Conservation (phyloP, 2,888 invertebrate species). For the Habrosyne pyritoides region DNA sequence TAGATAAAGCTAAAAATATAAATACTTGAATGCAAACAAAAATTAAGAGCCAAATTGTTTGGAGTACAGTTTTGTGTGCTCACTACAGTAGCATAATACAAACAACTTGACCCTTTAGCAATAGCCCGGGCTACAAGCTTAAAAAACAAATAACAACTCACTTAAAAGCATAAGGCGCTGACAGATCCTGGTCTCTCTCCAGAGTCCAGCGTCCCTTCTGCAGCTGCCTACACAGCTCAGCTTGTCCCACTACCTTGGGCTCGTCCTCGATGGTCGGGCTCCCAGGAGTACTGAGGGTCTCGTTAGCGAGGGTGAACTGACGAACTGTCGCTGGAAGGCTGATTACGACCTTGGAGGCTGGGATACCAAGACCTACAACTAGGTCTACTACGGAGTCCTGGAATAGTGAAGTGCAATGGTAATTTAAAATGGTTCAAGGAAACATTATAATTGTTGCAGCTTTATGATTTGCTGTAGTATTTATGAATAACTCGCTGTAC, state of each 20-base stretch:
- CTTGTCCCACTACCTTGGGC: conserved; percentile 82
- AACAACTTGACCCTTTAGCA: too few relatives aligned
- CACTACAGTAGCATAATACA: too few relatives aligned
- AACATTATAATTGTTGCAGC: too few relatives aligned
- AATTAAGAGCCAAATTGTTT: too few relatives aligned
- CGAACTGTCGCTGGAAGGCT: conserved; percentile 88
- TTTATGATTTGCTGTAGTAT: too few relatives aligned
- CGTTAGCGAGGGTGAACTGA: conserved; percentile 86
- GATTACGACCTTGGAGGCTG: conserved; percentile 87
- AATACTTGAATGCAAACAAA: too few relatives aligned
- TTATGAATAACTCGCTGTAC: too few relatives aligned
- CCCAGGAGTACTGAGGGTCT: conserved; percentile 87
- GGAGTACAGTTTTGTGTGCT: too few relatives aligned
- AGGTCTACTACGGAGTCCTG: conserved; percentile 91
- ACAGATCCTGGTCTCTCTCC: conserved; percentile 90
- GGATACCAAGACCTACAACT: conserved; percentile 87
- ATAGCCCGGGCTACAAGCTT: too few relatives aligned
- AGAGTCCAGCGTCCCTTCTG: conserved; percentile 87
- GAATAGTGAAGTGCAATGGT: conserved; percentile 12
- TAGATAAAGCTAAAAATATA: too few relatives aligned
- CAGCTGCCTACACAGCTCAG: conserved; percentile 84
- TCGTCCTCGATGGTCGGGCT: conserved; percentile 84
- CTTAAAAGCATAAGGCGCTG: conserved; percentile 90
- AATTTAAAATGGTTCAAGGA: background rate
- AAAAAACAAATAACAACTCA: conserved; percentile 46